Evolutionary conservation across 1,140 invertebrate species (phyloP).

Genomic region (Ctenoplectra terminalis): DNA sequence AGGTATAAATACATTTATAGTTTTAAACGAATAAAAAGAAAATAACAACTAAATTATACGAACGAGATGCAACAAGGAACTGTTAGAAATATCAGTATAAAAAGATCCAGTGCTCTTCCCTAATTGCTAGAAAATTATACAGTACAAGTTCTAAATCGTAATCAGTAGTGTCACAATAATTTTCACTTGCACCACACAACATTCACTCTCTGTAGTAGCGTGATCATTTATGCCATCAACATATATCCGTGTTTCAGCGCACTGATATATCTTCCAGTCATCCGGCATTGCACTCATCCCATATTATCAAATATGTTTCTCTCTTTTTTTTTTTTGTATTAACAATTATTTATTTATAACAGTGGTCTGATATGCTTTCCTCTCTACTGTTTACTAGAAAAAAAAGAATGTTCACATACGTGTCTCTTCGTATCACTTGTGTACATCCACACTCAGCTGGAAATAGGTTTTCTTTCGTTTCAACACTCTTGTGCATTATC

Average conservation of each 20-base stretch:
- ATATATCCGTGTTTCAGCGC: conserved; percentile 60
- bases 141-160: conserved; percentile 64
- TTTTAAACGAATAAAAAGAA: conserved; percentile 50
- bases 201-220: conserved; percentile 55
- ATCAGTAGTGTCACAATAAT: conserved; percentile 66
- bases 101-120: conserved; percentile 73
- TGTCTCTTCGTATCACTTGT: conserved; percentile 65
- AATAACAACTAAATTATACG: conserved; percentile 69
- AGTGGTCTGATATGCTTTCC: conserved; percentile 82
- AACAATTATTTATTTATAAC: conserved; percentile 81
- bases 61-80: conserved; percentile 76
- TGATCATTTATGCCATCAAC: conserved; percentile 29
- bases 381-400: conserved; percentile 65
- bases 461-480: conserved; percentile 37
- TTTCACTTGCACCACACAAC: conserved; percentile 55
- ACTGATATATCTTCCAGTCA: conserved; percentile 62
- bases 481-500: conserved; percentile 48
- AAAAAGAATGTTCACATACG: conserved; percentile 61
- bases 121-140: conserved; percentile 69
- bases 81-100: conserved; percentile 76
- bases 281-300: conserved; percentile 80
- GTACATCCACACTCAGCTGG: conserved; percentile 54
- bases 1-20: conserved; percentile 59
- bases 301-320: conserved; percentile 77
- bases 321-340: conserved; percentile 74